Evolutionary conservation across 1,140 invertebrate species (phyloP), one percentile per base, ranked within the genome.

Genomic region (Ooceraea biroi): DNA sequence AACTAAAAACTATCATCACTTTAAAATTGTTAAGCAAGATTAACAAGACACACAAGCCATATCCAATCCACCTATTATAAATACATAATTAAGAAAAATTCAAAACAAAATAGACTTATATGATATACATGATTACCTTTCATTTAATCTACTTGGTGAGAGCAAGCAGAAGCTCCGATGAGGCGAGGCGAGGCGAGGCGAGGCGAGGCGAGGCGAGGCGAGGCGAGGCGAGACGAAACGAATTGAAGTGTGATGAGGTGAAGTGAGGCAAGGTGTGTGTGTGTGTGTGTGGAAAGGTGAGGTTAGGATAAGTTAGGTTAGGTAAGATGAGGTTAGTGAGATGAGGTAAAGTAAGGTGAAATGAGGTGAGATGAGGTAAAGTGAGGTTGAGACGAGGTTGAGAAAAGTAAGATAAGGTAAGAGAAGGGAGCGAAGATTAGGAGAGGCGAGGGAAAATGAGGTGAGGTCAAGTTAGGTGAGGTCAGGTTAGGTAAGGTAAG

Each of bases 131-230:
- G 55, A 84, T 76, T 90, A 92, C 91, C 91, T 92, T 87, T 92
- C 91, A 92, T 92, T 91, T 91, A 91, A 91, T 88, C 73, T 82
- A 85, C 83, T 85, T 83, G 60, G 58, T 58, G 60, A 61, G 17
- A 30, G 22, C 52, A 19, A 71, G 63, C 63, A 25, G 50, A 87
- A 84, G 65, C 55, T 73, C 55, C 55, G 65, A 25, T 7, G 17
- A 65, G 22, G 27, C 19, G 44, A 22, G 14, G 17, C 68, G 30
- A 77, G 25, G 46, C 71, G 55, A 48, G 52, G 69, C 19, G 83
- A 83, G 76, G 65, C 63, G 48, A 76, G 61, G 68, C 66, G 14
- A 46, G 19, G 17, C 8, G 5, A 46, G 36, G 19, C 3, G 44
- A 8, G n/a, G 30, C 11, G 19, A 46, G 8, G n/a, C n/a, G 36